phyloP scores from a whole-genome alignment of 2,797 vertebrate genomes.

The Podarcis siculus region DNA sequence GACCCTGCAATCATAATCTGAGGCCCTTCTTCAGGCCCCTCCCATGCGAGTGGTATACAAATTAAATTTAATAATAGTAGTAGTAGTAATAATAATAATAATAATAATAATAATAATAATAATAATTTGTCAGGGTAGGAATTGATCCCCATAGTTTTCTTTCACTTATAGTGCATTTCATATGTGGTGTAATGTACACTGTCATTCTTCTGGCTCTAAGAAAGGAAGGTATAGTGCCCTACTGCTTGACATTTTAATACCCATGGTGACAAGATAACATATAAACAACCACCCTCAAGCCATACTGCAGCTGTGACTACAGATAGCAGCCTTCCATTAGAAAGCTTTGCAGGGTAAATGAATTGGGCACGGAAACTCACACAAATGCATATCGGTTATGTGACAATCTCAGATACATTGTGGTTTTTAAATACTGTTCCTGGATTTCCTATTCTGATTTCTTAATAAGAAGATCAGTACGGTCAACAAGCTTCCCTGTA shows the following conservation, averaged over 20 bases:
- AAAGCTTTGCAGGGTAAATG: background rate
- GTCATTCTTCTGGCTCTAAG: accelerated
- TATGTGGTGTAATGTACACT: background rate
- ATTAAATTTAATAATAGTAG: too few relatives aligned
- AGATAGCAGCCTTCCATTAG: background rate
- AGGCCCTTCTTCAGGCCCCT: too few relatives aligned
- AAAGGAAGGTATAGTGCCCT: background rate
- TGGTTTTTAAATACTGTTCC: background rate
- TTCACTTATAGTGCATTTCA: background rate
- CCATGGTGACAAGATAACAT: background rate
- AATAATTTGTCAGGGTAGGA: background rate
- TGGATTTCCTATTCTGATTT: background rate
- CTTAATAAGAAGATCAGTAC: background rate
- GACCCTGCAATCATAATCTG: too few relatives aligned
- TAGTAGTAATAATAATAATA: too few relatives aligned
- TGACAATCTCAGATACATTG: background rate
- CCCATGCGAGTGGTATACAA: too few relatives aligned
- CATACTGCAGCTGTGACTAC: background rate
- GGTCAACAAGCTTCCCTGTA: background rate
- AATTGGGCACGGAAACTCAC: background rate
- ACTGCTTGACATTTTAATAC: background rate
- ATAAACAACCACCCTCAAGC: background rate
- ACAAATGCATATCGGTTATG: background rate
- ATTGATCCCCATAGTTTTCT: background rate
- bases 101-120: too few relatives aligned